Evolutionary conservation across 2,888 invertebrate genomes (phyloP).

Genomic region (Rhabditophanes sp.): DNA sequence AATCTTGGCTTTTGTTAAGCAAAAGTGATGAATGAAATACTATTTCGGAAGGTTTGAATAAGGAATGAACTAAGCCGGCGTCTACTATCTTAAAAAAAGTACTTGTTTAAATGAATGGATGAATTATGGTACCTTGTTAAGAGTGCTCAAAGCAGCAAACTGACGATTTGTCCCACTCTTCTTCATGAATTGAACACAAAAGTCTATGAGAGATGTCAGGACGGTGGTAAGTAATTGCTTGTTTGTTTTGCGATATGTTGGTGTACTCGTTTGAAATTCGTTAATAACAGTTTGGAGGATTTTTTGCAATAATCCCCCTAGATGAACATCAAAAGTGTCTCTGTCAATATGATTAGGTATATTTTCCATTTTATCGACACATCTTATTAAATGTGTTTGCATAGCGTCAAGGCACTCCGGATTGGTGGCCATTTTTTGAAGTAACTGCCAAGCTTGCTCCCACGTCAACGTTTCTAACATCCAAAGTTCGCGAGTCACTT

Average conservation of each 20-base stretch:
- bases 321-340: constrained; percentile 45
- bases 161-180: constrained; percentile 53
- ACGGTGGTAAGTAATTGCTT: constrained; percentile 46
- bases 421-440: constrained; percentile 51
- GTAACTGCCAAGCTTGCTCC: constrained; percentile 50
- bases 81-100: constrained; percentile 47
- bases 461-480: constrained; percentile 26
- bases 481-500: constrained; percentile 9
- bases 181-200: constrained; percentile 51
- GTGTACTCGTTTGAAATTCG: constrained; percentile 38
- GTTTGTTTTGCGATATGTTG: constrained; percentile 27
- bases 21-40: constrained; percentile 37
- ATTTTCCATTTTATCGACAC: constrained; percentile 21
- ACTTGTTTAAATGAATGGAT: background rate
- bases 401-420: constrained; percentile 52
- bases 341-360: constrained; percentile 26
- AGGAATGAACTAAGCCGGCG: constrained; percentile 48
- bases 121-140: constrained; percentile 49
- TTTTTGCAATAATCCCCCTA: constrained; percentile 48
- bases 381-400: constrained; percentile 47
- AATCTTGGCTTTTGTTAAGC: constrained; percentile 25
- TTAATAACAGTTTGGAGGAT: constrained; percentile 47
- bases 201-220: constrained; percentile 50
- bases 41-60: constrained; percentile 28
- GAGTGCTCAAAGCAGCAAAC: constrained; percentile 53